These are phyloP conservation scores for Anodontia alba DNA, from an alignment of 2,888 invertebrate genomes.

Conservation along the genomic window DNA sequence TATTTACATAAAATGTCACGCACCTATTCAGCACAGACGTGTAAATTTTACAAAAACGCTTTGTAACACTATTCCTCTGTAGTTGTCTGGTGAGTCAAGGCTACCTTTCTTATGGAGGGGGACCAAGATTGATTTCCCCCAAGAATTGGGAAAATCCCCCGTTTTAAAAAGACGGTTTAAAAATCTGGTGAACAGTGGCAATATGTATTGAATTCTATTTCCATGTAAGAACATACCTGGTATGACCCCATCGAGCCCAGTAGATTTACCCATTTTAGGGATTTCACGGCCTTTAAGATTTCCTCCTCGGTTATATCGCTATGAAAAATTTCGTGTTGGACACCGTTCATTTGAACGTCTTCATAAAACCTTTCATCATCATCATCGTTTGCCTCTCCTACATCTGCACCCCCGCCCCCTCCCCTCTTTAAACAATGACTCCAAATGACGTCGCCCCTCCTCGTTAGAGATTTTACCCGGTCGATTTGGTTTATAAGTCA, in stretches of 20 bases:
- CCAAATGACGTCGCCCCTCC: background rate
- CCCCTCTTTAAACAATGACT: slow-evolving; percentile 3
- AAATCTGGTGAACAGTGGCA: background rate
- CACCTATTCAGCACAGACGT: too few relatives aligned
- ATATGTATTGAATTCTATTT: background rate
- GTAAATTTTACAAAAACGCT: too few relatives aligned
- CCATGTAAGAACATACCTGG: slow-evolving; percentile 1
- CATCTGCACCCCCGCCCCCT: too few relatives aligned
- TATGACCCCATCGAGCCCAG: background rate
- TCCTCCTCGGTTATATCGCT: background rate
- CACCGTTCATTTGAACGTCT: background rate
- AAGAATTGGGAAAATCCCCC: background rate
- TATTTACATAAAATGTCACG: too few relatives aligned
- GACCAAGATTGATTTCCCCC: background rate
- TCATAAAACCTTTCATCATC: background rate
- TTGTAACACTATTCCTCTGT: too few relatives aligned
- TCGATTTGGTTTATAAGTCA: background rate
- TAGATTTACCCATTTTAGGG: background rate
- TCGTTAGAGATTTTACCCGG: background rate
- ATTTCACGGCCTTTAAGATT: background rate
- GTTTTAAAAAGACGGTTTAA: background rate
- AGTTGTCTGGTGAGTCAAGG: background rate
- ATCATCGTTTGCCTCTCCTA: background rate
- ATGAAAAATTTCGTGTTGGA: background rate
- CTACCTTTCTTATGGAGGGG: background rate